Evolutionary conservation across 2,113 vertebrate species (phyloP).

Genomic region (Lota lota): DNA sequence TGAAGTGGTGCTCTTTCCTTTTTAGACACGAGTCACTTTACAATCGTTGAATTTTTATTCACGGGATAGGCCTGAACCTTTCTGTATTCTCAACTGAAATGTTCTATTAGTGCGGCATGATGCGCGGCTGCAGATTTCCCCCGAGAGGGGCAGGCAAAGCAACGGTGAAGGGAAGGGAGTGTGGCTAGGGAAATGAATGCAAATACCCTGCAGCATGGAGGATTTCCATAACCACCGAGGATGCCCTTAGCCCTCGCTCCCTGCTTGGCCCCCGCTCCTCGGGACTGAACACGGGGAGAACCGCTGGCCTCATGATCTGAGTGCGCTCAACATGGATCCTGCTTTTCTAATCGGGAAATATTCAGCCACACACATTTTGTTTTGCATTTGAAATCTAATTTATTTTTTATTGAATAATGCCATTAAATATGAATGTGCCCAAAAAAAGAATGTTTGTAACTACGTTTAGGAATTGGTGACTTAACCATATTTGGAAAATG

Average conservation of each 20-base stretch:
- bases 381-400: too few relatives aligned
- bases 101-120: not conserved
- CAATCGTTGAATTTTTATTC: not conserved
- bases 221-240: conserved; percentile 11
- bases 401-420: too few relatives aligned
- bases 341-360: too few relatives aligned
- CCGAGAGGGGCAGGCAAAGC: conserved; percentile 10
- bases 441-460: too few relatives aligned
- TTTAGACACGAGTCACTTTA: not conserved
- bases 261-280: conserved; percentile 5
- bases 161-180: not conserved
- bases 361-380: too few relatives aligned
- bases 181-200: conserved; percentile 41
- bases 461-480: too few relatives aligned
- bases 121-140: conserved; percentile 38
- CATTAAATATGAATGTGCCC: too few relatives aligned
- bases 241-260: conserved; percentile 29
- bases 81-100: conserved; percentile 14
- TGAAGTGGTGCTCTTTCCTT: not conserved
- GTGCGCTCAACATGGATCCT: too few relatives aligned
- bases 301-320: too few relatives aligned
- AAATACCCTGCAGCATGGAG: conserved; percentile 28
- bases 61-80: not conserved
- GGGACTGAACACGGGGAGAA: too few relatives aligned
- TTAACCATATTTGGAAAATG: too few relatives aligned